Evolutionary conservation across 2,113 vertebrate species (phyloP).

Genomic region (Tursiops truncatus): DNA sequence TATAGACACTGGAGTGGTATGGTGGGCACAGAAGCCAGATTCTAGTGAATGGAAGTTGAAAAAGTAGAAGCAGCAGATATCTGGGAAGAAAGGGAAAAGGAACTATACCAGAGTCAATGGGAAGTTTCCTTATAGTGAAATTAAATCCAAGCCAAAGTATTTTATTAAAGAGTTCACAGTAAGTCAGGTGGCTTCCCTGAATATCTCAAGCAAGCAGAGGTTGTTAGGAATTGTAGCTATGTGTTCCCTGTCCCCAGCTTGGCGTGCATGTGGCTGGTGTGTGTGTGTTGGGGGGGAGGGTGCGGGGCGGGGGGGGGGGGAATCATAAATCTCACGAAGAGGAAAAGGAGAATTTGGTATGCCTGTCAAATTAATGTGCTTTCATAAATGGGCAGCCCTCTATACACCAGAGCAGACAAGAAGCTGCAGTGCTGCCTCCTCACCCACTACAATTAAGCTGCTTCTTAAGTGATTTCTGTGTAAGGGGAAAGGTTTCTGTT

Average conservation of each 20-base stretch:
- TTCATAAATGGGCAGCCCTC: background rate
- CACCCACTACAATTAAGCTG: background rate
- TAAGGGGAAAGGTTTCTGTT: background rate
- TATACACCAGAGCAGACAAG: background rate
- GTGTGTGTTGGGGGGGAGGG: background rate
- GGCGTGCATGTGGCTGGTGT: background rate
- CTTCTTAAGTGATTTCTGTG: background rate
- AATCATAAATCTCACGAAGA: background rate
- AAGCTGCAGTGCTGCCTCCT: background rate
- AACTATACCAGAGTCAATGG: background rate
- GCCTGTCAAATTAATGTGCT: background rate
- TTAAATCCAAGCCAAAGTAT: background rate
- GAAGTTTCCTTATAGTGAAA: background rate
- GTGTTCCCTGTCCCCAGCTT: background rate
- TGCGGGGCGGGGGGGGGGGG: too few relatives aligned
- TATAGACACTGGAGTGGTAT: background rate
- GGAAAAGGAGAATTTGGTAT: background rate
- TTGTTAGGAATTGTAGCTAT: background rate
- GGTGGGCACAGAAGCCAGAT: background rate
- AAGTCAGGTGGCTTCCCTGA: background rate
- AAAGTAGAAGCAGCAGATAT: background rate
- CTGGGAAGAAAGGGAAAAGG: background rate
- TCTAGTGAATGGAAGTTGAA: background rate
- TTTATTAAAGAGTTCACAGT: background rate
- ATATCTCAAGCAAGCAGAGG: background rate